Conservation (phyloP, 2,888 invertebrate species). For the Brenthis daphne region DNA sequence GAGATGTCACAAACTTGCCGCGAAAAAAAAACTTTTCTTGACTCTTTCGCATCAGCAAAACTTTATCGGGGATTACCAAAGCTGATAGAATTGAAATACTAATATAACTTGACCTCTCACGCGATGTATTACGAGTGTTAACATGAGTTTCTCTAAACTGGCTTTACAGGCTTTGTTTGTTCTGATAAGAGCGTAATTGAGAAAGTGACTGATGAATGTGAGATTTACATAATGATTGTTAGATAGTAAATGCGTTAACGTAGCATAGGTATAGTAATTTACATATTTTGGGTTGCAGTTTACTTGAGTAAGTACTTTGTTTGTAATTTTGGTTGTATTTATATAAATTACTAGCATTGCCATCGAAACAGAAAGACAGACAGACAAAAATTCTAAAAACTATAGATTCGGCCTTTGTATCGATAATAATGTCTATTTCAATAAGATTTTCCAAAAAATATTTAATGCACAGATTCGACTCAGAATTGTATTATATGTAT, state of each 20-base stretch:
- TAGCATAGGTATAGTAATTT: conserved; percentile 25
- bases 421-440: no score
- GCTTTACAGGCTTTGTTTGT: conserved; percentile 46
- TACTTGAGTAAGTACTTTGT: neutral
- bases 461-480: no score
- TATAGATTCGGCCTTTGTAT: no score
- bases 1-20: conserved; percentile 27
- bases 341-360: no score
- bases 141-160: conserved; percentile 14
- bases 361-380: no score
- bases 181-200: conserved; percentile 65
- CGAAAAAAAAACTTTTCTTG: conserved; percentile 44
- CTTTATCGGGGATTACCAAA: conserved; percentile 46
- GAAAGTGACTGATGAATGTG: conserved; percentile 64
- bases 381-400: no score
- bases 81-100: conserved; percentile 28
- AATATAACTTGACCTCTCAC: conserved; percentile 39
- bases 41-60: conserved; percentile 51
- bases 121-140: neutral
- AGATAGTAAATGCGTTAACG: conserved; percentile 14
- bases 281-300: conserved; percentile 15
- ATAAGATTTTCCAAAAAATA: no score
- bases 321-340: no score
- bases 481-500: no score
- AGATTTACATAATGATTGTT: conserved; percentile 59